These are phyloP conservation scores for Nyctibius bracteatus DNA, from an alignment of 2,113 vertebrate species.

Conservation along the genomic window DNA sequence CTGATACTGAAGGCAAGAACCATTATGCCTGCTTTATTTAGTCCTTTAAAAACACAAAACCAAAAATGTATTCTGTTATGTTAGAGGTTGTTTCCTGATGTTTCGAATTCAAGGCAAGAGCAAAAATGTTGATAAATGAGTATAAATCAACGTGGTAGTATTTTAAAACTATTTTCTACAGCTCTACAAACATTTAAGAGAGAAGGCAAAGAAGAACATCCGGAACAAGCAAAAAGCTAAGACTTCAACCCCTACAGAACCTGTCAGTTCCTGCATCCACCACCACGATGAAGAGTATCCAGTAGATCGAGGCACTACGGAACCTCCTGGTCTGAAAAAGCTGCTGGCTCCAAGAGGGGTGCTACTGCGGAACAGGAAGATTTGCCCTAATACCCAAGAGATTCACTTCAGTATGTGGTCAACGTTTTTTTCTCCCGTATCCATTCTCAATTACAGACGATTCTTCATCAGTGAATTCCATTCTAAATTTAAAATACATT, in stretches of 20 bases:
- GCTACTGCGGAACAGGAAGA: not conserved
- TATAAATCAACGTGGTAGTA: not conserved
- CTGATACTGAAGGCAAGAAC: not conserved
- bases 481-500: constrained; percentile 20
- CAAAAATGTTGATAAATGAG: not conserved
- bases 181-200: not conserved
- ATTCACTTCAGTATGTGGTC: not conserved
- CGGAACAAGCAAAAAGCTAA: not conserved
- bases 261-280: not conserved
- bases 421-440: not conserved
- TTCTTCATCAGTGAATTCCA: not conserved
- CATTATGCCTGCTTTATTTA: not conserved
- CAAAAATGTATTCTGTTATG: not conserved
- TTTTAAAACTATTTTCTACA: not conserved
- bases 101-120: not conserved
- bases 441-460: not conserved
- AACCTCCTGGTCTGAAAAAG: not conserved
- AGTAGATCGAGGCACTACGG: not conserved
- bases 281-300: not conserved
- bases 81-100: not conserved
- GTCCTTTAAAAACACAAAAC: not conserved
- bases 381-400: not conserved
- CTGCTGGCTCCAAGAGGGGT: not conserved
- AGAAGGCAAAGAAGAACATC: not conserved
- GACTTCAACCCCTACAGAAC: not conserved